These are phyloP conservation scores for Diplodus puntazzo DNA, from an alignment of 2,797 vertebrate genomes.

Conservation along the genomic window DNA sequence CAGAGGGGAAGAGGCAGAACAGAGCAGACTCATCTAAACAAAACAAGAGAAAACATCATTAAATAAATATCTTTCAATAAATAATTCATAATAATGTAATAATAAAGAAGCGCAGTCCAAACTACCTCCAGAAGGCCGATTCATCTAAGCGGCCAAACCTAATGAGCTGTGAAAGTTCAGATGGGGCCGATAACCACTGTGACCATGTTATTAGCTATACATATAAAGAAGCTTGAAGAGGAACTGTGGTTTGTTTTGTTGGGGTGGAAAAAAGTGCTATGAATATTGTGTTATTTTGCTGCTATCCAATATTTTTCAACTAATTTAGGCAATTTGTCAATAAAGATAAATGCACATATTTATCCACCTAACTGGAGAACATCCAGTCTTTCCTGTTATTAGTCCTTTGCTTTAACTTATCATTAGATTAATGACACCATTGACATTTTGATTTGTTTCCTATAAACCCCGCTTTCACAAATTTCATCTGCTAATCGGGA, in stretches of 20 bases:
- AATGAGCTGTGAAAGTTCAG: slow-evolving; percentile 1
- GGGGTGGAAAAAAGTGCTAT: background rate
- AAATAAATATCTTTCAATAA: background rate
- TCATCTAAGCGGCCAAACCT: slow-evolving; percentile 2
- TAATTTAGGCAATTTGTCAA: no score
- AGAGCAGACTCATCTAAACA: background rate
- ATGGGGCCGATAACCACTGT: background rate
- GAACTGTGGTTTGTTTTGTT: no score
- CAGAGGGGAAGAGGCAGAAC: background rate
- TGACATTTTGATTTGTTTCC: no score
- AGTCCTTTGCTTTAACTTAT: no score
- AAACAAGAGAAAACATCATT: background rate
- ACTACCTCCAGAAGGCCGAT: background rate
- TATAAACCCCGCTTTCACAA: no score
- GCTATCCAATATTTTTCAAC: no score
- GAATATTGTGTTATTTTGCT: background rate
- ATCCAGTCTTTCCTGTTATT: no score
- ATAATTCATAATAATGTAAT: background rate
- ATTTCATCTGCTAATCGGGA: no score
- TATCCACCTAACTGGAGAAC: no score
- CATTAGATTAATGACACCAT: no score
- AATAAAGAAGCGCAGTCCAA: background rate
- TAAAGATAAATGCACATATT: no score
- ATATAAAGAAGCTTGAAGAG: background rate
- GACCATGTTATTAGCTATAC: background rate